These are phyloP conservation scores for Vespertilio murinus DNA, from an alignment of 2,797 vertebrate genomes.

Conservation along the genomic window DNA sequence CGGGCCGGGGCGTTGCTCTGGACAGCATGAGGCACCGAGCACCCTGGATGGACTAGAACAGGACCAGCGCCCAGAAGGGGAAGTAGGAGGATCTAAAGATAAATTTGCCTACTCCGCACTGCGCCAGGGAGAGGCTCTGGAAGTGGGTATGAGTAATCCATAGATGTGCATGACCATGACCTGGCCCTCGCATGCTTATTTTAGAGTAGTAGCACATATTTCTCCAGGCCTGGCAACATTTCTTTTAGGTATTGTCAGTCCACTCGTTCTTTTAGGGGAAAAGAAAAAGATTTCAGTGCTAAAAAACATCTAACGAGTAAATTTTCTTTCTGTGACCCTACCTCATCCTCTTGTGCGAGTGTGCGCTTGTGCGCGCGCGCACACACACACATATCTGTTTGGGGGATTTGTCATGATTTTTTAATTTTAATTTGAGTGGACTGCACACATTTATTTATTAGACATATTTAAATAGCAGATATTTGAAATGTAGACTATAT, in stretches of 20 bases:
- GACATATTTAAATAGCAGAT: neutral
- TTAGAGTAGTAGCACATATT: neutral
- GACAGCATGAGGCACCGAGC: neutral
- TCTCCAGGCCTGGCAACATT: neutral
- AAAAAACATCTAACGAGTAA: neutral
- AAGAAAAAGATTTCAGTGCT: neutral
- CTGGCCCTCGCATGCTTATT: neutral
- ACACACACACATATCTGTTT: too few relatives aligned
- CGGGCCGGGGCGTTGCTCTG: neutral
- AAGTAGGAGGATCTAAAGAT: constrained; percentile 41
- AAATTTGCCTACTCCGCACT: constrained; percentile 19
- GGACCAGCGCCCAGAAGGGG: neutral
- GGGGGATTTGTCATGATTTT: constrained; percentile 16
- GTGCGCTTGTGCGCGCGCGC: too few relatives aligned
- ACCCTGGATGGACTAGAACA: neutral
- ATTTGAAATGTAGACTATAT: neutral
- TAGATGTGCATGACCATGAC: neutral
- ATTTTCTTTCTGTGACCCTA: neutral
- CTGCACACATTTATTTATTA: neutral
- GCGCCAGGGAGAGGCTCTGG: constrained; percentile 38
- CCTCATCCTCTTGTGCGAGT: neutral
- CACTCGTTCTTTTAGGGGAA: neutral
- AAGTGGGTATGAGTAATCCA: neutral
- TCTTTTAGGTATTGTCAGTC: neutral
- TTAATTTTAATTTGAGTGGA: neutral